Conservation (phyloP, 1,140 invertebrate genomes). For the Drosophila guanche region DNA sequence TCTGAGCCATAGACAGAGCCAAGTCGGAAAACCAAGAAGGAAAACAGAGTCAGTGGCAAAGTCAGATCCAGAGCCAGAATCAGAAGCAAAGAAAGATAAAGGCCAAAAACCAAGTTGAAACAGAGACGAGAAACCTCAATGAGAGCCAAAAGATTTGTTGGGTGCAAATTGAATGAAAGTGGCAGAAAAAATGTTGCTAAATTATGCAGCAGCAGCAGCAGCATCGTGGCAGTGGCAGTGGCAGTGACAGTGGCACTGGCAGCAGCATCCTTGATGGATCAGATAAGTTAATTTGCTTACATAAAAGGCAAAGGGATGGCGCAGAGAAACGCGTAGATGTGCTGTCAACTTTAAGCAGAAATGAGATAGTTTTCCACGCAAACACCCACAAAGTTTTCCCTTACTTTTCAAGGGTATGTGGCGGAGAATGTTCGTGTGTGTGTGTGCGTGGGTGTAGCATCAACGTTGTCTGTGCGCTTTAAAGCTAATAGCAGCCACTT, state of each 20-base stretch:
- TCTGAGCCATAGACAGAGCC: conserved; percentile 1
- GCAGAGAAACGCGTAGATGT: conserved; percentile 1
- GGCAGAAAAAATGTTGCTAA: conserved; percentile 80
- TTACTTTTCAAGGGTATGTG: conserved; percentile 11
- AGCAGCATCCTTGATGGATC: conserved; percentile 59
- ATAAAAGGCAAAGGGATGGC: conserved; percentile 56
- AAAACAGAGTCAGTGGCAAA: conserved; percentile 3
- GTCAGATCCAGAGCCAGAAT: neutral
- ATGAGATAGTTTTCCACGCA: neutral
- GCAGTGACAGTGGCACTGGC: conserved; percentile 3
- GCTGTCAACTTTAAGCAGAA: neutral
- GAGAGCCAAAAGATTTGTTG: conserved; percentile 53
- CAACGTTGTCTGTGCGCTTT: conserved; percentile 49
- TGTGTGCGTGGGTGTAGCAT: conserved; percentile 4
- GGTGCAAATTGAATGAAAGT: conserved; percentile 83
- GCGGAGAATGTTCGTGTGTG: conserved; percentile 5
- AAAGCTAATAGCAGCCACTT: conserved; percentile 80
- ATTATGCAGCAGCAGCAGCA: conserved; percentile 70
- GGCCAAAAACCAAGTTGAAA: conserved; percentile 22
- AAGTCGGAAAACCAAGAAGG: conserved; percentile 18
- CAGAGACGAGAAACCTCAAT: conserved; percentile 37
- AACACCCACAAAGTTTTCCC: conserved; percentile 13
- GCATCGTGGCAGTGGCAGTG: conserved; percentile 1
- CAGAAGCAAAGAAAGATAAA: conserved; percentile 8
- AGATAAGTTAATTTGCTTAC: conserved; percentile 77